A percentile compares a stretch with the other conserved stretches of the same genome.
Conservation (phyloP, 2,797 vertebrate genomes). For the Setipinna tenuifilis region DNA sequence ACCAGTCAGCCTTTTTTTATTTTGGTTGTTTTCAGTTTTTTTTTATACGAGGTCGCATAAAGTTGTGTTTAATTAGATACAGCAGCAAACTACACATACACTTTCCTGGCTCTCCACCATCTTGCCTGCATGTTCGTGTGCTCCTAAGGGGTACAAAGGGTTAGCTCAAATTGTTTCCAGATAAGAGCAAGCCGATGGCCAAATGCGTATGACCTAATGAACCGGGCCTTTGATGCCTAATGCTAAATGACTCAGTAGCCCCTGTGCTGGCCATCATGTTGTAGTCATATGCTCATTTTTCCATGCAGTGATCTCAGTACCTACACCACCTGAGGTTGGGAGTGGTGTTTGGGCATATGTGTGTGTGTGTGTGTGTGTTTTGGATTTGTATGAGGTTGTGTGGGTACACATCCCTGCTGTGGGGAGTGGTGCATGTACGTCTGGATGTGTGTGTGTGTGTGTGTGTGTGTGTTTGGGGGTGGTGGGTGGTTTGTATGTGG, state of each 20-base stretch:
- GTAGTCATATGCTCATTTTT: constrained; percentile 44
- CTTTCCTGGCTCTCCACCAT: constrained; percentile 22
- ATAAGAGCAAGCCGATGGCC: constrained; percentile 1
- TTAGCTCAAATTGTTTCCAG: constrained; percentile 21
- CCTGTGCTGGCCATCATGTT: not conserved
- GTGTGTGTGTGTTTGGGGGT: too few relatives aligned
- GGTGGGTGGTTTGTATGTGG: too few relatives aligned
- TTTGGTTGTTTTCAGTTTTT: too few relatives aligned
- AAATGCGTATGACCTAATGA: constrained; percentile 8
- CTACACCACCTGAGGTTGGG: constrained; percentile 52
- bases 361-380: too few relatives aligned
- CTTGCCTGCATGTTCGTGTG: not conserved
- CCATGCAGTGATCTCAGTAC: constrained; percentile 54
- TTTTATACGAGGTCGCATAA: not conserved
- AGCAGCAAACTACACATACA: not conserved
- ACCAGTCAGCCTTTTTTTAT: not conserved
- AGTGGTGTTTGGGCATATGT: not conserved
- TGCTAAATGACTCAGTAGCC: not conserved
- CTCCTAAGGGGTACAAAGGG: constrained; percentile 4
- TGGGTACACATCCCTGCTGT: too few relatives aligned
- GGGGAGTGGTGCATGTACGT: too few relatives aligned
- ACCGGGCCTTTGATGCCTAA: not conserved
- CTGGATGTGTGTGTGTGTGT: too few relatives aligned
- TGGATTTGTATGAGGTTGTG: too few relatives aligned
- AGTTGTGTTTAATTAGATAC: constrained; percentile 11